Conservation (phyloP, 2,888 invertebrate genomes). For the Rhyacophila evoluta region DNA sequence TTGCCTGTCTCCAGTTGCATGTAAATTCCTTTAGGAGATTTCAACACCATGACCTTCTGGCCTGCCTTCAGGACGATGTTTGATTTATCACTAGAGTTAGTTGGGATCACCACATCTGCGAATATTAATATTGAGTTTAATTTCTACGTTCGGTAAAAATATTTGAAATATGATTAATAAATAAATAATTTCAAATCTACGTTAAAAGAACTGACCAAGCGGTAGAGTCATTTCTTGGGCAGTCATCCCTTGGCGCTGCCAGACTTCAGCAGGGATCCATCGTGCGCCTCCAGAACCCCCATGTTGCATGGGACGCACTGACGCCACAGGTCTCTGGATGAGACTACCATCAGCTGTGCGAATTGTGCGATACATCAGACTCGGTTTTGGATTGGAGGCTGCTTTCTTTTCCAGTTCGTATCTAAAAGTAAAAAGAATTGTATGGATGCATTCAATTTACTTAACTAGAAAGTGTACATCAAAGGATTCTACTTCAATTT, state of each 20-base stretch:
- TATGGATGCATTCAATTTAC: too few species aligned
- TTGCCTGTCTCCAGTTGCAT: conserved; percentile 95
- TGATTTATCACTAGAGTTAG: conserved; percentile 89
- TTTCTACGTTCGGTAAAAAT: too few species aligned
- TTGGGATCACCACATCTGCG: conserved; percentile 90
- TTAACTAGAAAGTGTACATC: too few species aligned
- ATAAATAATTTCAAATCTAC: too few species aligned
- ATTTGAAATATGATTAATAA: too few species aligned
- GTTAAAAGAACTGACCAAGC: conserved; percentile 69
- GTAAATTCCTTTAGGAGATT: conserved; percentile 96
- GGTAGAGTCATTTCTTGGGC: conserved; percentile 96
- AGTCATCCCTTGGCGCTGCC: conserved; percentile 94
- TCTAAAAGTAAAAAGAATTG: too few species aligned
- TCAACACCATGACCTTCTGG: conserved; percentile 93
- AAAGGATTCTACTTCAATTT: too few species aligned
- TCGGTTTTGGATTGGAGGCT: conserved; percentile 73
- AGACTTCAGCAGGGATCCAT: conserved; percentile 92
- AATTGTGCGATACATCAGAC: conserved; percentile 72
- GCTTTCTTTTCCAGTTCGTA: conserved; percentile 96
- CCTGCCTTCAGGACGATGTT: conserved; percentile 94
- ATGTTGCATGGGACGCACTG: conserved; percentile 86
- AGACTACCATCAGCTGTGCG: conserved; percentile 70
- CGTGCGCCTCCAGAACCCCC: conserved; percentile 69
- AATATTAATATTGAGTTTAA: background rate
- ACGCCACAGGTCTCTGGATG: conserved; percentile 76